Evolutionary conservation across 2,113 vertebrate species (phyloP), one percentile per base, ranked within the genome.

Genomic region (Panthera tigris): DNA sequence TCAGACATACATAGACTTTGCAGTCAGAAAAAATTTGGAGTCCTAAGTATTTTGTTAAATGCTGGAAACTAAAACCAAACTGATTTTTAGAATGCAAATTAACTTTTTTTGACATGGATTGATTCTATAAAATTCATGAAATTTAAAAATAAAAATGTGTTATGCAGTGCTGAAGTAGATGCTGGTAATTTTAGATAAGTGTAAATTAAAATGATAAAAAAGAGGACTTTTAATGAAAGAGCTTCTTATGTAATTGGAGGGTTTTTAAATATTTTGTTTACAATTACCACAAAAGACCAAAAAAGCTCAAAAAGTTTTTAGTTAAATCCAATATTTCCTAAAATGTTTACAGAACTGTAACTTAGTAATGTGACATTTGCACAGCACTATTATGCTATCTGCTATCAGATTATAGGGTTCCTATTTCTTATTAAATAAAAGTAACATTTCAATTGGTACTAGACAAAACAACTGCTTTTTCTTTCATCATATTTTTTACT

Each of bases 321-420:
- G 8, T 84, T 86, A 71, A 39, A 7, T 11, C 23, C 52, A 76
- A 7, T 94, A 84, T 41, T 85, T 52, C 33, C 14, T 71, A 65
- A 89, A 97, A 45, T 89, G 21, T 66, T 41, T 86, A 81, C 97
- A 84, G 74, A 91, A 98, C 94, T 97, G 80, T 95, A 88, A 96
- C 23, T 45, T 92, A 74, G 29, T 76, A 41, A 45, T 95, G 55
- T 3, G 65, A 94, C 10, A 93, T 63, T 27, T 88, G 27, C 12
- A 39, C 39, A 96, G 27, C 52, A 50, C 4, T 98, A 89, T 92
- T 89, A 95, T 96, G 66, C 68, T 94, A 31, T 55, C 18, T 71
- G 36, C 65, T 95, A n/a, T 69, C 63, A 97, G 91, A 66, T 94
- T 36, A 33, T 68, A 41, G 52, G 27, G 78, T 71, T 95, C 39